Percentiles rank a stretch among this genome's conserved stretches.
These are phyloP conservation scores for Plagodis dolabraria DNA, from an alignment of 2,888 invertebrate genomes.

Conservation along the genomic window DNA sequence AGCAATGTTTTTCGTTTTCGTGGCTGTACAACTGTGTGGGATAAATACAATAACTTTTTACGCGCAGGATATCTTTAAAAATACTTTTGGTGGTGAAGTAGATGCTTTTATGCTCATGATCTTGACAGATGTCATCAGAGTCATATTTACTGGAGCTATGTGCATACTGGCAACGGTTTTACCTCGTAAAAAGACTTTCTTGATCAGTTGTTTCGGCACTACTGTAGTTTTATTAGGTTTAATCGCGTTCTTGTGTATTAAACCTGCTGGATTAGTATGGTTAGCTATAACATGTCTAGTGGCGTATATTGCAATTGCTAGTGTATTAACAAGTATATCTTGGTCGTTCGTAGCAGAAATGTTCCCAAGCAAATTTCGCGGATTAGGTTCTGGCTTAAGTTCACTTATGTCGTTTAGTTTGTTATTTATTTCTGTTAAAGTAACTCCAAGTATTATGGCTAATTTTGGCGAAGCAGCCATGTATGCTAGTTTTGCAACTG, in stretches of 20 bases:
- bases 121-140: slow-evolving; percentile 51
- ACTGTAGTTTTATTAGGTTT: slow-evolving; percentile 43
- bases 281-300: slow-evolving; percentile 48
- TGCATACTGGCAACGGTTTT: slow-evolving; percentile 48
- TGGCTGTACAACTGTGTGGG: slow-evolving; percentile 54
- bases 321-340: slow-evolving; percentile 46
- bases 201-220: slow-evolving; percentile 43
- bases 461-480: slow-evolving; percentile 48
- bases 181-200: slow-evolving; percentile 49
- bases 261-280: slow-evolving; percentile 45
- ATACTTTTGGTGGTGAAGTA: slow-evolving; percentile 51
- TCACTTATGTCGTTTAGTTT: slow-evolving; percentile 51
- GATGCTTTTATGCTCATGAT: slow-evolving; percentile 56
- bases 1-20: slow-evolving; percentile 44
- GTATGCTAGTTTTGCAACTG: slow-evolving; percentile 48
- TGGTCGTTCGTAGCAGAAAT: slow-evolving; percentile 63
- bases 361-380: slow-evolving; percentile 57
- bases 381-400: slow-evolving; percentile 57
- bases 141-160: slow-evolving; percentile 37
- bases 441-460: slow-evolving; percentile 50
- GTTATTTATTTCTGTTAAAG: slow-evolving; percentile 55
- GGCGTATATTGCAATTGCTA: slow-evolving; percentile 48
- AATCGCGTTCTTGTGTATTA: slow-evolving; percentile 44
- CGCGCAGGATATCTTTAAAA: slow-evolving; percentile 51
- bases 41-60: slow-evolving; percentile 58